Percentiles rank a stretch among this genome's conserved stretches.
Evolutionary conservation across 1,140 invertebrate species (phyloP).

Genomic region (Samia ricini): DNA sequence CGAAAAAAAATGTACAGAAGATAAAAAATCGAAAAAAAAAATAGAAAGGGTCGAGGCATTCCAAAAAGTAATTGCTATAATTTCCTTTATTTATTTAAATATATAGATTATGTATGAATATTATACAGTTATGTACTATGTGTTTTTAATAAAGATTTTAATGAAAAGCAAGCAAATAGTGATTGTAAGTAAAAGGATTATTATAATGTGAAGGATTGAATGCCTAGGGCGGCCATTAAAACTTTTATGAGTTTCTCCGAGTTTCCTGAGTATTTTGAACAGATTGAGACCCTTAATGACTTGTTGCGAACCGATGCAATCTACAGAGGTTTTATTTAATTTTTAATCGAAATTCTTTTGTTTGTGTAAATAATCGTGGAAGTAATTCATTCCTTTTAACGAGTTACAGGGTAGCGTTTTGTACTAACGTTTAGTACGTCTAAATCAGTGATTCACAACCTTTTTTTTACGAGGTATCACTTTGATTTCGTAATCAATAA

Average conservation of each 20-base stretch:
- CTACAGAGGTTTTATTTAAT: not conserved
- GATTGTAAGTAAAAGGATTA: constrained; percentile 17
- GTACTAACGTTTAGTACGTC: no score
- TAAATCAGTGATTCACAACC: no score
- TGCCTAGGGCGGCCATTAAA: constrained; percentile 35
- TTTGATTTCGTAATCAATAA: not conserved
- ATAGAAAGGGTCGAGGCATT: no score
- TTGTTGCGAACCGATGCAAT: constrained; percentile 24
- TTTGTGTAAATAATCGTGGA: not conserved
- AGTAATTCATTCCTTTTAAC: not conserved
- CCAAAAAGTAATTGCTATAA: no score
- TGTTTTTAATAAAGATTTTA: no score
- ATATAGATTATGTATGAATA: no score
- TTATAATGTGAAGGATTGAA: constrained; percentile 34
- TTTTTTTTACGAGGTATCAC: not conserved
- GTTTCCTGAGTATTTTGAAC: constrained; percentile 27
- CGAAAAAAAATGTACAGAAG: no score
- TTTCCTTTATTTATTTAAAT: no score
- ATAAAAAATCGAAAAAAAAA: no score
- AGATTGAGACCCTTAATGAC: constrained; percentile 39
- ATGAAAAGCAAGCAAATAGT: not conserved
- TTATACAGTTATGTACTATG: no score
- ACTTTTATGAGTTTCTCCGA: constrained; percentile 42
- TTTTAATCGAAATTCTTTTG: not conserved
- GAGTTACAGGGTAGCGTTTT: no score